Percentiles rank a stretch among this genome's conserved stretches.
These are phyloP conservation scores for Enoplosus armatus DNA, from an alignment of 2,797 vertebrate species.

Conservation along the genomic window DNA sequence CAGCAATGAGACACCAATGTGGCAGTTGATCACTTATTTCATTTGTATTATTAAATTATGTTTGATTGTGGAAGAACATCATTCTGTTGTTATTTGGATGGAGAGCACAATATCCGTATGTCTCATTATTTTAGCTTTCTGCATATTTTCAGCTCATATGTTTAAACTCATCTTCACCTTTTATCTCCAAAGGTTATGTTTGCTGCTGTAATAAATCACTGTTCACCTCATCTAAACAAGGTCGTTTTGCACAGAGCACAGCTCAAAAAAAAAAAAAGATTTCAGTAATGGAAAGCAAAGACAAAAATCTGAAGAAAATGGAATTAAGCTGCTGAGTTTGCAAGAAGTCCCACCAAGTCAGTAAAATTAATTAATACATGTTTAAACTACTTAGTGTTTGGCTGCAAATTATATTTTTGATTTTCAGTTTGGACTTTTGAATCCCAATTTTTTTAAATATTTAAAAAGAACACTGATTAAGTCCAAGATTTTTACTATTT, in stretches of 20 bases:
- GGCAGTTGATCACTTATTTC: constrained; percentile 7
- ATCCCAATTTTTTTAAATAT: not conserved
- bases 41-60: constrained; percentile 17
- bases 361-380: not conserved
- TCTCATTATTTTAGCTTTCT: not conserved
- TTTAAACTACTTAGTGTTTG: not conserved
- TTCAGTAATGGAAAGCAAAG: not conserved
- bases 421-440: not conserved
- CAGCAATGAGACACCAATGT: not conserved
- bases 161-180: not conserved
- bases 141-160: not conserved
- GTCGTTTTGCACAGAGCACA: not conserved
- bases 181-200: not conserved
- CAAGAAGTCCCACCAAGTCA: not conserved
- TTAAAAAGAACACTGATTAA: not conserved
- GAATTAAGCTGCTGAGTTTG: not conserved
- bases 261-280: not conserved
- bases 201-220: not conserved
- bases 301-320: not conserved
- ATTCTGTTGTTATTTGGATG: not conserved
- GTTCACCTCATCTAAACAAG: not conserved
- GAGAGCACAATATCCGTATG: not conserved
- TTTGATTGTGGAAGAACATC: not conserved
- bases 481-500: not conserved
- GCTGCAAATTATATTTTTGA: not conserved